Conservation (phyloP, 2,888 invertebrate genomes). For the Timema cristinae region DNA sequence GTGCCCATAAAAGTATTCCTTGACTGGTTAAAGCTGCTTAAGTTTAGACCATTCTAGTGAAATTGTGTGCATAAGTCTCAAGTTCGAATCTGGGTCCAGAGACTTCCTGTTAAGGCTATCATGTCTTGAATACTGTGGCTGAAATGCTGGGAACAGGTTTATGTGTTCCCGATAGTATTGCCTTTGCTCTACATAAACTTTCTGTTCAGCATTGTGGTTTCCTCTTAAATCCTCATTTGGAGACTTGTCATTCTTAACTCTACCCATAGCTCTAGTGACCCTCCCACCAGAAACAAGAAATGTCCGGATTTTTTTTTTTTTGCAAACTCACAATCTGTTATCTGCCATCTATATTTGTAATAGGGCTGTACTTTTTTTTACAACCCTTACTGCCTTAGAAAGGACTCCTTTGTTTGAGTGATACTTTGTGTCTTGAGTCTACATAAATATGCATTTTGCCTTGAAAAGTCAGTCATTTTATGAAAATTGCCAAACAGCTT, state of each 20-base stretch:
- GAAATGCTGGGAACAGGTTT: slow-evolving; percentile 5
- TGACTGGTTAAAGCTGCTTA: background rate
- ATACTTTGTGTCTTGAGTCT: background rate
- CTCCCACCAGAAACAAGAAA: background rate
- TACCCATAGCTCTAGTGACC: background rate
- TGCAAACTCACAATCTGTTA: slow-evolving; percentile 1
- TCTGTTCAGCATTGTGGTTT: background rate
- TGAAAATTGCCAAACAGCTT: background rate
- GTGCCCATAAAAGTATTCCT: slow-evolving; percentile 6
- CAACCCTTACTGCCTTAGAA: background rate
- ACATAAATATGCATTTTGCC: slow-evolving; percentile 10
- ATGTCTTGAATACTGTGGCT: slow-evolving; percentile 8
- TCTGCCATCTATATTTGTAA: background rate
- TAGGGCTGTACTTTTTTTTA: background rate
- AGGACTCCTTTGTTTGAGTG: background rate
- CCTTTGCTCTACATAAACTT: background rate
- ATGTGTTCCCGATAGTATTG: background rate
- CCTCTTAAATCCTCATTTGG: background rate
- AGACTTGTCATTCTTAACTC: background rate
- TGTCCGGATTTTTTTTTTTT: background rate
- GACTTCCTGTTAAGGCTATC: slow-evolving; percentile 14
- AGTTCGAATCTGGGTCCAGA: slow-evolving; percentile 13
- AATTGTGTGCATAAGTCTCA: background rate
- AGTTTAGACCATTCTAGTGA: background rate
- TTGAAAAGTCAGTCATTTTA: background rate